Base-by-base conservation (phyloP, 2,797 vertebrate species). In the Rousettus madagascariensis region DNA sequence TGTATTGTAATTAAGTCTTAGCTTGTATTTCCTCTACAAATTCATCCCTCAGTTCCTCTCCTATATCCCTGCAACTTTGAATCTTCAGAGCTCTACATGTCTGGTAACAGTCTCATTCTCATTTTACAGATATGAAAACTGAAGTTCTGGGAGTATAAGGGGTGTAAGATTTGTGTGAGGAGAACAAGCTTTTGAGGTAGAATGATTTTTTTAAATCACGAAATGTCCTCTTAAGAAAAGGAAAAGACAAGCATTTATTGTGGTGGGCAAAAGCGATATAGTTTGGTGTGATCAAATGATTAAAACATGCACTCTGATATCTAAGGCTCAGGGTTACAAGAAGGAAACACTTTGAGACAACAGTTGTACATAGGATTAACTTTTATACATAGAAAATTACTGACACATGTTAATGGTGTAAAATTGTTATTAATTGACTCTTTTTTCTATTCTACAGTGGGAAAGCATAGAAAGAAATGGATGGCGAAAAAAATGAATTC, bases 381-480 rank as follows among this genome's bases (percentile, higher is more conserved):
- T 53, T 85, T 49, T 59, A 53, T 68, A 71, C 20, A 22, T 43
- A 86, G 69, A 87, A 84, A 68, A n/a, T 88, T 61, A 68, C n/a
- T 36, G 61, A 6, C 28, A 22, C 30, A 8, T 75, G 61, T 86
- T 82, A 86, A 36, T 77, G 78, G 24, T 65, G 38, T 77, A n/a
- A 6, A 68, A 55, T 66, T 49, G 46, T 49, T 78, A 20, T 88
- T 93, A n/a, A 36, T n/a, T 90, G 41, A 82, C n/a, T 80, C 11
- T 90, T 75, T 8, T 85, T 85, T 88, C 79, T 36, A 66, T 82
- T 69, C 53, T 63, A 63, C 72, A 96, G 84, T 57, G 59, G 19
- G 38, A 69, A 94, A 38, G 1, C 33, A 26, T 33, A 80, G 66
- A 75, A 88, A 65, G 22, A 84, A 78, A 55, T 59, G 30, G 33